Conservation (phyloP, 1,140 invertebrate genomes). For the Orussus abietinus region DNA sequence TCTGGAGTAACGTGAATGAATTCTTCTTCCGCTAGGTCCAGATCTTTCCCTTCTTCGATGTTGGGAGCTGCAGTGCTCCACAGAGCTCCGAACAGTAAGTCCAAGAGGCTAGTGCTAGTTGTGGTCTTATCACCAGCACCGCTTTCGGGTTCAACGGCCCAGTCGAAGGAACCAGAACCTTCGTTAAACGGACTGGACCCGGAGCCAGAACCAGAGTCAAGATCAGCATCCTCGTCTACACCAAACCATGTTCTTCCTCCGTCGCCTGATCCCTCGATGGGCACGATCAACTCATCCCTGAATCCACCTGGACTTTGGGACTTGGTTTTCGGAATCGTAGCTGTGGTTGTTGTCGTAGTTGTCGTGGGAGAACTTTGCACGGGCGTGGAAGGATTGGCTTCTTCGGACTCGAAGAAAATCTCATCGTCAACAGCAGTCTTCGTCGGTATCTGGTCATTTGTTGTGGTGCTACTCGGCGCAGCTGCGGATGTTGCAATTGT, state of each 20-base stretch:
- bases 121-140: no score
- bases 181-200: no score
- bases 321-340: no score
- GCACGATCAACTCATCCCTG: constrained; percentile 16
- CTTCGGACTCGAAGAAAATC: constrained; percentile 36
- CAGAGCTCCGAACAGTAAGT: constrained; percentile 3
- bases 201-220: no score
- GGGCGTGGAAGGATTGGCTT: no score
- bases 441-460: background rate
- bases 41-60: constrained; percentile 27
- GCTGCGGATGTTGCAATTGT: background rate
- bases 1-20: constrained; percentile 30
- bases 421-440: constrained; percentile 16
- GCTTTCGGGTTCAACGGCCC: no score
- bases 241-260: no score
- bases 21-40: constrained; percentile 37
- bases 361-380: no score
- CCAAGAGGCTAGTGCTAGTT: constrained; percentile 7
- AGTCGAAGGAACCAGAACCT: no score
- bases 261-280: constrained; percentile 30
- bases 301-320: constrained; percentile 1
- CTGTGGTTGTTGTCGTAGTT: constrained; percentile 11
- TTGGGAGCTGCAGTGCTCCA: constrained; percentile 19
- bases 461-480: constrained; percentile 2
- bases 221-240: no score